These are phyloP conservation scores for Pipistrellus nathusii DNA, from an alignment of 2,797 vertebrate genomes.

Conservation along the genomic window DNA sequence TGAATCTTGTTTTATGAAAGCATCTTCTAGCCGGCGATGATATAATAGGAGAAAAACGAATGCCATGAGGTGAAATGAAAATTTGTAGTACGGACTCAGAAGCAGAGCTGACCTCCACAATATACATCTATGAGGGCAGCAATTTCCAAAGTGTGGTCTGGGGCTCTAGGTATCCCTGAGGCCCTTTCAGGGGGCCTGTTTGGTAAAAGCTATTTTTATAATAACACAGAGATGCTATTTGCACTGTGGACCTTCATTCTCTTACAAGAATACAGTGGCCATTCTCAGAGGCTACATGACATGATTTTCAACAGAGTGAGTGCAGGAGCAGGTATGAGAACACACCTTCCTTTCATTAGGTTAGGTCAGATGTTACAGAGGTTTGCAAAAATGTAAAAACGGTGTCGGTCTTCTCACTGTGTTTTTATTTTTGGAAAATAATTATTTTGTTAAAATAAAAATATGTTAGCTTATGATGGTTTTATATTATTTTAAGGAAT, in stretches of 20 bases:
- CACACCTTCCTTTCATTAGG: neutral
- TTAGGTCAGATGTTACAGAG: neutral
- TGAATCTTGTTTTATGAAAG: neutral
- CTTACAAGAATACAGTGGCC: neutral
- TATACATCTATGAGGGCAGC: neutral
- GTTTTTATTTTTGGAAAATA: neutral
- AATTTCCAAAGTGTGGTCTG: neutral
- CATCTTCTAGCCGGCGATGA: neutral
- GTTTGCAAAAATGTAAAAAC: conserved; percentile 5
- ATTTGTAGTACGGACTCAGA: neutral
- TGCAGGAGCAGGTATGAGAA: neutral
- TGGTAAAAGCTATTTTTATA: conserved; percentile 5
- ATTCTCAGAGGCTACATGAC: neutral
- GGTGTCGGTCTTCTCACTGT: neutral
- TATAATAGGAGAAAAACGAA: neutral
- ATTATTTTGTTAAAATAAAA: neutral
- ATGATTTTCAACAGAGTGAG: neutral
- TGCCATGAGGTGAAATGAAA: neutral
- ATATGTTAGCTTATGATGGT: neutral
- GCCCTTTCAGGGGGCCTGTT: neutral
- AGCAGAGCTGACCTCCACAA: neutral
- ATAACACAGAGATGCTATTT: neutral
- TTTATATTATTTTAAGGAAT: conserved; percentile 20
- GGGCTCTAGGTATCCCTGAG: neutral
- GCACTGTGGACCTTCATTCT: neutral